phyloP scores from a whole-genome alignment of 30 jellyfish, hydroid and myxozoan species.

The Aurelia aurita region DNA sequence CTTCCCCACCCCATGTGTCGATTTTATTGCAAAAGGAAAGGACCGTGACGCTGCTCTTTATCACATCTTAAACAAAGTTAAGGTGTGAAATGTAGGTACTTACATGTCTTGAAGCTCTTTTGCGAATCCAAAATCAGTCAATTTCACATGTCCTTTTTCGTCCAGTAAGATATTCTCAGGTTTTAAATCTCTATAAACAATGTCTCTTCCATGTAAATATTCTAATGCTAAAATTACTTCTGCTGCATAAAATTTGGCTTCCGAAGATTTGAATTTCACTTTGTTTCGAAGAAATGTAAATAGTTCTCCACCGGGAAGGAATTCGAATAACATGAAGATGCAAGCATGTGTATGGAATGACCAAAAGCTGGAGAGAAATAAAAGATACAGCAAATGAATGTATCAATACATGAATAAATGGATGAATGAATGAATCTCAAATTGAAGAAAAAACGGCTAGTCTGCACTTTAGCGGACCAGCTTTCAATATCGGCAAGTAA shows the following conservation, averaged over 20 bases:
- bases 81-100: constrained; percentile 19
- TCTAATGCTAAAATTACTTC: constrained; percentile 81
- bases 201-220: constrained; percentile 79
- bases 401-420: too few relatives aligned
- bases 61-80: too few relatives aligned
- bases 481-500: too few relatives aligned
- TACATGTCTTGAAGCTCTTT: constrained; percentile 85
- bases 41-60: too few relatives aligned
- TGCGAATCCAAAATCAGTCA: constrained; percentile 97
- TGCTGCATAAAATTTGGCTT: constrained; percentile 83
- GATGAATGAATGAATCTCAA: too few relatives aligned
- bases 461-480: too few relatives aligned
- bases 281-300: constrained; percentile 84
- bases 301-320: constrained; percentile 97
- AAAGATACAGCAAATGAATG: too few relatives aligned
- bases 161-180: constrained; percentile 93
- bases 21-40: too few relatives aligned
- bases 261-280: constrained; percentile 69
- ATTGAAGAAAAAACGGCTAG: too few relatives aligned
- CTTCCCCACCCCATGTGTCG: too few relatives aligned
- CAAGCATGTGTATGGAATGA: constrained; percentile 73
- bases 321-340: constrained; percentile 87
- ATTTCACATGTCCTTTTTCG: constrained; percentile 82
- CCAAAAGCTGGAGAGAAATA: constrained; percentile 74
- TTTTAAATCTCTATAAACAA: constrained; percentile 92